Evolutionary conservation across 2,888 invertebrate genomes (phyloP).

Genomic region (Argyresthia goedartella): DNA sequence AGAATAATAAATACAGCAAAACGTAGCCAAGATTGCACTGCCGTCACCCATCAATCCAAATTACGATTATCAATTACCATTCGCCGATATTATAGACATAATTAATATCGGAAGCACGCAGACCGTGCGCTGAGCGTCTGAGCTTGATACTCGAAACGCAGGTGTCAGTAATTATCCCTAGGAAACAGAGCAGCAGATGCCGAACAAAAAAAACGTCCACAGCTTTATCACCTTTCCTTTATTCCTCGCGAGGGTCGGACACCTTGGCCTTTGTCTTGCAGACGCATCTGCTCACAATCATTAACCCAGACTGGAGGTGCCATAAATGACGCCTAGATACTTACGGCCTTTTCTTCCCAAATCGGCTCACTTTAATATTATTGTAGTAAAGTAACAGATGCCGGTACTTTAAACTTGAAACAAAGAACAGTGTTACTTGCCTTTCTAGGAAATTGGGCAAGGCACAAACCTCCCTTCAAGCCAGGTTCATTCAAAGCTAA

Average conservation of each 20-base stretch:
- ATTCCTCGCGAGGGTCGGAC: not conserved
- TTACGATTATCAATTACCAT: too few relatives aligned
- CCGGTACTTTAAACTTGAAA: not conserved
- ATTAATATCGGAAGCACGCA: too few relatives aligned
- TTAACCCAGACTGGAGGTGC: constrained; percentile 24
- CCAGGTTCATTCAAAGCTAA: too few relatives aligned
- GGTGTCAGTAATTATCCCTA: constrained; percentile 3
- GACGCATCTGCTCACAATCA: constrained; percentile 39
- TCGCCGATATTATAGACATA: too few relatives aligned
- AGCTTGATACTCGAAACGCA: not conserved
- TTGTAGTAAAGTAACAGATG: not conserved
- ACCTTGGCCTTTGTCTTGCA: constrained; percentile 16
- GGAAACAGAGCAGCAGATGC: not conserved
- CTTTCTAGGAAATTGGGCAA: constrained; percentile 4
- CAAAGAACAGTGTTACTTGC: not conserved
- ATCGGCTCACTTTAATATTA: too few relatives aligned
- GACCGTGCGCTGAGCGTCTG: not conserved
- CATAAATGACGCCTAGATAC: constrained; percentile 42
- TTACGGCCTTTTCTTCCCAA: constrained; percentile 31
- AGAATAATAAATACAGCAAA: too few relatives aligned
- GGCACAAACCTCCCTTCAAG: not conserved
- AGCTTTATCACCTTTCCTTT: not conserved
- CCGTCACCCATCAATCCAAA: too few relatives aligned
- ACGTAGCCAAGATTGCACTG: too few relatives aligned
- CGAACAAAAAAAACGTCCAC: not conserved